Percentiles rank a stretch among this genome's conserved stretches.
These are phyloP conservation scores for Ophioderma brevispina DNA, from an alignment of 35 echinoderm and acorn worm species.

Conservation along the genomic window DNA sequence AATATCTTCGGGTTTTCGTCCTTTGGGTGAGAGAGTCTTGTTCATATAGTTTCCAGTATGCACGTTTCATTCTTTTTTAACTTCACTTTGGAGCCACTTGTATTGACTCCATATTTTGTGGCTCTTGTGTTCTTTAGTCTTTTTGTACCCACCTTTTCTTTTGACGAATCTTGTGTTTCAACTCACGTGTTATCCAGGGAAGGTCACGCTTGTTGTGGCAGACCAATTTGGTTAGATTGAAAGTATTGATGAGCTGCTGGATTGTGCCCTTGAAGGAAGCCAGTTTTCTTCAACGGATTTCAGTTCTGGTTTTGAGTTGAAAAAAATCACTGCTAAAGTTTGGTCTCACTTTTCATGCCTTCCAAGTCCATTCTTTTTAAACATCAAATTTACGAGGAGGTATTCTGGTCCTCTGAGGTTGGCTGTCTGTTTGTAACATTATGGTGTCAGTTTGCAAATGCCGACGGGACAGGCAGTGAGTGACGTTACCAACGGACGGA, in stretches of 20 bases:
- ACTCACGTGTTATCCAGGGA: slow-evolving; percentile 44
- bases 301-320: neutral
- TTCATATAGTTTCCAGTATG: slow-evolving; percentile 46
- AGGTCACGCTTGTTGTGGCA: too few species aligned
- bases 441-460: slow-evolving; percentile 37
- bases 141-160: slow-evolving; percentile 34
- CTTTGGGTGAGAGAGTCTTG: slow-evolving; percentile 14
- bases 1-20: slow-evolving; percentile 40
- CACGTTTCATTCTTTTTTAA: slow-evolving; percentile 11
- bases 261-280: slow-evolving; percentile 12
- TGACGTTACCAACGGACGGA: slow-evolving; percentile 10
- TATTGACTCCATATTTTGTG: slow-evolving; percentile 44
- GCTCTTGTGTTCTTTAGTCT: slow-evolving; percentile 15
- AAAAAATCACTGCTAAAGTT: neutral
- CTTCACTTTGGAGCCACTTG: slow-evolving; percentile 24
- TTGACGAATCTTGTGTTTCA: slow-evolving; percentile 26
- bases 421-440: slow-evolving; percentile 8
- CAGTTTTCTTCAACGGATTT: slow-evolving; percentile 26
- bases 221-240: slow-evolving; percentile 36
- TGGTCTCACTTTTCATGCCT: neutral
- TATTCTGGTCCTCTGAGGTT: slow-evolving; percentile 2
- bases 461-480: slow-evolving; percentile 24
- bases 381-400: slow-evolving; percentile 16
- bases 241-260: slow-evolving; percentile 13
- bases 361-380: neutral